Evolutionary conservation across 1,140 invertebrate genomes (phyloP), one percentile per base, ranked within the genome.

Genomic region (Drosophila chauvacae): DNA sequence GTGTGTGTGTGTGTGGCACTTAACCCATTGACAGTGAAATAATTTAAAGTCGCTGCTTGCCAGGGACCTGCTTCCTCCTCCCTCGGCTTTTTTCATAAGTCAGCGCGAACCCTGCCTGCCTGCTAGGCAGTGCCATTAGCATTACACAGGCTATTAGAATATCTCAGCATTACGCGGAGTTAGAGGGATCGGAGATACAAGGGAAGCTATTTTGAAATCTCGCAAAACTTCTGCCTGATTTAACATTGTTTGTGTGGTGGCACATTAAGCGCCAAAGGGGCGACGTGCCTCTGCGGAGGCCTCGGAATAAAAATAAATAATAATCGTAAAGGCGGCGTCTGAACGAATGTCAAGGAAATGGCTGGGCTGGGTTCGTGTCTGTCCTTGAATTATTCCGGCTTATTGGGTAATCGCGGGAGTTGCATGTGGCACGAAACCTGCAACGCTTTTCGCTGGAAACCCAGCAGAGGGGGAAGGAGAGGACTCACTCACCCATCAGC

Each of bases 401-500:
- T 28, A 14, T 35, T n/a, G 9, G 28, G 5, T 6, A 18, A 23
- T 16, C n/a, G 30, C 7, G 4, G 11, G 7, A 33, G 45, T 64
- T 66, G 62, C 66, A 66, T 66, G 62, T 20, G 7, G 14, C 42
- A 61, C 50, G 53, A 7, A 18, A 3, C 26, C 23, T 48, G 47
- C 47, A 10, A n/a, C n/a, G n/a, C n/a, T n/a, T n/a, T n/a, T n/a
- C n/a, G n/a, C n/a, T n/a, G n/a, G n/a, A n/a, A n/a, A 26, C 10
- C 23, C 23, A 23, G 3, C 23, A 23, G 23, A 23, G 23, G 23
- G 23, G 23, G 26, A 26, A 5, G 26, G 26, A 26, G 5, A 26
- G 23, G 23, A 23, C 30, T 14, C 1, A 68, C 92, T 92, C 65
- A 92, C 92, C 94, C 95, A 95, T 95, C 4, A 95, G 93, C 4